These are phyloP conservation scores for Eristalis pertinax DNA, from an alignment of 2,888 invertebrate species.

Conservation along the genomic window DNA sequence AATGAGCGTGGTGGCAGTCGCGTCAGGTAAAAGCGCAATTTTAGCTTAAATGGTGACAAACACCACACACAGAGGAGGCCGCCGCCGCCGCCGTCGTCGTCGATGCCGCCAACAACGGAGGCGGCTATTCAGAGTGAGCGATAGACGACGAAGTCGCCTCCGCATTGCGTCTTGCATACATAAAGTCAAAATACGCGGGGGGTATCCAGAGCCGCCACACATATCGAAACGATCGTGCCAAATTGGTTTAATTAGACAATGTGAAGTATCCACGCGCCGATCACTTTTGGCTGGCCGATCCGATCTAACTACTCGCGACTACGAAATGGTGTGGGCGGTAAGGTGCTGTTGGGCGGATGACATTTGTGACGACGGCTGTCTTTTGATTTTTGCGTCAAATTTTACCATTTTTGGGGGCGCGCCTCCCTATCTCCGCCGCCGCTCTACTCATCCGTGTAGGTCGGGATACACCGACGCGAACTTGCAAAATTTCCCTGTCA, in stretches of 20 bases:
- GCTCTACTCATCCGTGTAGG: constrained; percentile 54
- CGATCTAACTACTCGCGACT: constrained; percentile 3
- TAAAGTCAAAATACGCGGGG: constrained; percentile 48
- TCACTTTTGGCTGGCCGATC: constrained; percentile 63
- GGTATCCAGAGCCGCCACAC: constrained; percentile 42
- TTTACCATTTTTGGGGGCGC: constrained; percentile 65
- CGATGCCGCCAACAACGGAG: constrained; percentile 5
- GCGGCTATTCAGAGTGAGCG: constrained; percentile 47
- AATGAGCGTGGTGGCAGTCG: constrained; percentile 42
- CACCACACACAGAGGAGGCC: neutral
- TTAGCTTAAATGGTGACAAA: constrained; percentile 70
- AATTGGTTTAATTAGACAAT: constrained; percentile 72
- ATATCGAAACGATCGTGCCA: constrained; percentile 60
- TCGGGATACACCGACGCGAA: constrained; percentile 58
- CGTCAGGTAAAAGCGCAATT: constrained; percentile 67
- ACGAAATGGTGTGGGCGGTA: constrained; percentile 21
- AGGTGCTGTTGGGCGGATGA: constrained; percentile 45
- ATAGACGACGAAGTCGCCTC: constrained; percentile 23
- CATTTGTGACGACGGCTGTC: constrained; percentile 50
- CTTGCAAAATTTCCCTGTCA: neutral
- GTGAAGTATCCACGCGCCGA: constrained; percentile 70
- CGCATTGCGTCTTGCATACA: constrained; percentile 63
- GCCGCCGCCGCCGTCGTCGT: constrained; percentile 21
- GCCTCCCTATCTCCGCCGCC: constrained; percentile 12
- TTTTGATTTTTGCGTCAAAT: constrained; percentile 27